Evolutionary conservation across 1,140 invertebrate genomes (phyloP), one percentile per base, ranked within the genome.

Genomic region (Adelges cooleyi): DNA sequence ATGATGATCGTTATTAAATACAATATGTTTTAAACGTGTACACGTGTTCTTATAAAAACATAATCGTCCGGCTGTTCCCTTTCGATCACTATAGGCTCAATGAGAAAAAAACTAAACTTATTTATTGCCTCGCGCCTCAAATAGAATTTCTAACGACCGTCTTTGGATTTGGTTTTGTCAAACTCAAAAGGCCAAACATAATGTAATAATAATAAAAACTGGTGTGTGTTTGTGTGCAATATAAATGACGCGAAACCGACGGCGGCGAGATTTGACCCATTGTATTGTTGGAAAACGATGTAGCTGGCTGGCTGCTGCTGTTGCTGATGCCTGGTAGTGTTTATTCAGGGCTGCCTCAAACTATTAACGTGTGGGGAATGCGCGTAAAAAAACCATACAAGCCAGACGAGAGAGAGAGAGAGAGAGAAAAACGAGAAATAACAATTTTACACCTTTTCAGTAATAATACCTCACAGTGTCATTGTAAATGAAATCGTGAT

Each of bases 121-220:
- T 59, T 59, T 59, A 59, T 59, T 59, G n/a, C 40, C 54, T 3
- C 38, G 38, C 53, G 53, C 25, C 9, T 59, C 40, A 46, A 59
- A 59, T 59, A 23, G 40, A 46, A 59, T 59, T 46, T 44, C 22
- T 59, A 18, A 46, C 40, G 40, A 46, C 23, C 20, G 11, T 29
- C n/a, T 23, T 20, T 2, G 54, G 38, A 20, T 46, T 59, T 56
- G 15, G n/a, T 29, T 46, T 46, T 46, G 10, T 59, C 38, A 18
- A 22, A 17, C 25, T 17, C 44, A 38, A 46, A 59, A 44, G 46
- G n/a, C 22, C 54, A 40, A 59, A 59, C 23, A 25, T 59, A 59
- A 59, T 29, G 54, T 22, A 46, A 59, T 46, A 59, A 59, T 59
- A 59, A 59, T 46, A 59, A 59, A 59, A 59, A n/a, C 23, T 15